Base-by-base conservation (phyloP, 2,888 invertebrate species). In the Melanargia galathea region DNA sequence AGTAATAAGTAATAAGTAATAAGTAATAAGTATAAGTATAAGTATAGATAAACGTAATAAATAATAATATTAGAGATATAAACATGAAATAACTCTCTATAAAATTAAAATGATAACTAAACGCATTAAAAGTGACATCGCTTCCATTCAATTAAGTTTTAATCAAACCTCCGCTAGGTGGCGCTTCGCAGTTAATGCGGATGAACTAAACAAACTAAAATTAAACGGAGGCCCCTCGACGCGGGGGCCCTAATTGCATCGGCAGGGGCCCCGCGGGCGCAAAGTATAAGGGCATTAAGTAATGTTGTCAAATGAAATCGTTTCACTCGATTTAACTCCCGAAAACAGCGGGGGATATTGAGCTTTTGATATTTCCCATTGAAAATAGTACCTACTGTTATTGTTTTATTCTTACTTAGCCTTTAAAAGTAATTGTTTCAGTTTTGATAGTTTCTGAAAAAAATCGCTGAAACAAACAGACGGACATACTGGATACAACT, bases 241-340 rank as follows among this genome's bases (percentile, higher is more conserved):
- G 7, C 63, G 49, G 48, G 56, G 67, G 61, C 59, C 51, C 55
- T 67, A 64, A 69, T 20, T 45, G 35, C 33, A 26, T 62, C 54
- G 22, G 45, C 22, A 55, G 49, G 38, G 46, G 54, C 68, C 73
- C 72, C 68, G 67, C 64, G 65, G 68, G 69, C 67, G 69, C 66
- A 67, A 69, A 70, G 69, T 63, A 58, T 58, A 58, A 48, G 72
- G 72, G 76, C 76, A 78, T 79, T 74, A 71, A 66, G 62, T 70
- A 66, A 64, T 58, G 43, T 58, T 60, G 64, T 73, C 74, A 79
- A 84, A 83, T 80, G 75, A 74, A 79, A 83, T 82, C 78, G 81
- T 83, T 77, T 78, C 84, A 73, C 78, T 73, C 84, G 78, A 84
- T 86, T 86, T 80, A 81, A 73, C 81, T 73, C 65, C 65, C 66